Percentiles rank a stretch among this genome's conserved stretches.
phyloP scores from a whole-genome alignment of 1,140 invertebrate species.

The Patella vulgata region DNA sequence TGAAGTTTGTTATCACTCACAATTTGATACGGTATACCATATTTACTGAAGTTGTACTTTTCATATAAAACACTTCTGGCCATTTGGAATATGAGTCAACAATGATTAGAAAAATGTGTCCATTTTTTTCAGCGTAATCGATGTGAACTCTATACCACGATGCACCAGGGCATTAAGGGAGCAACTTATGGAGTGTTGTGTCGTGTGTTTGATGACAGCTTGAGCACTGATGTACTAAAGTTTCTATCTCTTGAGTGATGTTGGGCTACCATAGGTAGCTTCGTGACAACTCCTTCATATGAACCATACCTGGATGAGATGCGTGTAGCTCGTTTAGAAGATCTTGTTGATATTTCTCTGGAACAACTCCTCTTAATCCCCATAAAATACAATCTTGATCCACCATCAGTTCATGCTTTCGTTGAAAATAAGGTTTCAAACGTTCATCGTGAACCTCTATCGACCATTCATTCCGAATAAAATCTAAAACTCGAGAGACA shows the following conservation, averaged over 20 bases:
- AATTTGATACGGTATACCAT: conserved; percentile 41
- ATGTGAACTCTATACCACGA: conserved; percentile 68
- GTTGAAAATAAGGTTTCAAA: conserved; percentile 13
- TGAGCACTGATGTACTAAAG: conserved; percentile 22
- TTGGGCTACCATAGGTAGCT: conserved; percentile 67
- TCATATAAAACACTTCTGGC: conserved; percentile 16
- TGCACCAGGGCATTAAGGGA: conserved; percentile 47
- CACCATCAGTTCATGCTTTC: conserved; percentile 11
- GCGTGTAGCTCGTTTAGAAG: conserved; percentile 62
- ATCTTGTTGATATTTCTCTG: conserved; percentile 44
- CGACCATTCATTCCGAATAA: conserved; percentile 2
- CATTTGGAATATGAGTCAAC: conserved; percentile 39
- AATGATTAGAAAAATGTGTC: conserved; percentile 33
- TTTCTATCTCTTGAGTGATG: conserved; percentile 65
- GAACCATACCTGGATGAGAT: conserved; percentile 64
- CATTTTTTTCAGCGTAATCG: conserved; percentile 68
- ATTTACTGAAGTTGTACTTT: conserved; percentile 10
- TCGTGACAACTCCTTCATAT: conserved; percentile 65
- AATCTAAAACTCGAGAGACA: conserved; percentile 9
- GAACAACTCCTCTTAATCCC: conserved; percentile 47
- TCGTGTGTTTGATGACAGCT: conserved; percentile 44
- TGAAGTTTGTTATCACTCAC: conserved; percentile 57
- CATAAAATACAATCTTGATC: conserved; percentile 13
- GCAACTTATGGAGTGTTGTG: conserved; percentile 37
- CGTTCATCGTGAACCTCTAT: not conserved